These are phyloP conservation scores for Apostichopus japonicus DNA, from an alignment of 35 echinoderm and acorn worm genomes.

Conservation along the genomic window DNA sequence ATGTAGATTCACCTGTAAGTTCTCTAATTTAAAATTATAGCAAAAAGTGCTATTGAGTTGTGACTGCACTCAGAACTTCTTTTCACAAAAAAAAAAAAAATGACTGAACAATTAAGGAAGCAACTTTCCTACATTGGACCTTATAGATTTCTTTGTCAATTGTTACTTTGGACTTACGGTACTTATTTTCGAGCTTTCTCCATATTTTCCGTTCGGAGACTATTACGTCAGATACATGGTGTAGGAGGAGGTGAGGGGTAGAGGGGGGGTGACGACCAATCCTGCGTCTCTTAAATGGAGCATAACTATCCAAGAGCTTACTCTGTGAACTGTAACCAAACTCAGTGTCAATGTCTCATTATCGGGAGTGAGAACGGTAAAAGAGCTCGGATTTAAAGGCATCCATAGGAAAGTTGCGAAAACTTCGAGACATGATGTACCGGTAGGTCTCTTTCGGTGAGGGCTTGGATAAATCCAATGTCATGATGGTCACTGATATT, in stretches of 20 bases:
- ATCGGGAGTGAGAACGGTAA: too few species aligned
- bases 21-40: not conserved
- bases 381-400: too few species aligned
- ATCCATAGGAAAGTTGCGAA: too few species aligned
- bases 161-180: constrained; percentile 5
- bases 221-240: too few species aligned
- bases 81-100: not conserved
- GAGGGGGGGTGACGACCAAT: too few species aligned
- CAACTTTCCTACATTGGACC: constrained; percentile 4
- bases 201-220: not conserved
- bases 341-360: too few species aligned
- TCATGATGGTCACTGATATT: not conserved
- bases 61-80: not conserved
- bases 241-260: not conserved
- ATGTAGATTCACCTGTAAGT: not conserved
- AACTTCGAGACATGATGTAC: not conserved
- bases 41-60: not conserved
- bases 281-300: too few species aligned
- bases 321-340: too few species aligned
- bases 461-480: not conserved
- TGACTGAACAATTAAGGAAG: constrained; percentile 1
- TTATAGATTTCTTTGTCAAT: constrained; percentile 28
- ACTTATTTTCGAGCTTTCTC: too few species aligned
- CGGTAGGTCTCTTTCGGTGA: not conserved
- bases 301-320: too few species aligned